These are phyloP conservation scores for Cotesia vestalis DNA, from an alignment of 1,140 invertebrate genomes.

Conservation along the genomic window DNA sequence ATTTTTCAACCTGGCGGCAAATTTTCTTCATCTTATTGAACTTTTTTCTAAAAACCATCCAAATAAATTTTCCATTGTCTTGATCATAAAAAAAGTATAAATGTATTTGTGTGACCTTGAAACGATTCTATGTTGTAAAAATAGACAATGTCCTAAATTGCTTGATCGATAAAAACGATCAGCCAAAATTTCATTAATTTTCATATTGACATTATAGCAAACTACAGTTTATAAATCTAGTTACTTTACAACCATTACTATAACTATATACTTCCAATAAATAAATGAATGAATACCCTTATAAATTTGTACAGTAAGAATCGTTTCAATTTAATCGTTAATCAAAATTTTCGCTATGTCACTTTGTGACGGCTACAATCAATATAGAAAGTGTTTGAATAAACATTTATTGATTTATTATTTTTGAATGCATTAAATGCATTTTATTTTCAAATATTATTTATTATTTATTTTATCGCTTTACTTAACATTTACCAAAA, in stretches of 20 bases:
- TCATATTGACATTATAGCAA: too few species aligned
- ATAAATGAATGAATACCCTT: background rate
- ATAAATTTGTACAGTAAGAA: constrained; percentile 5
- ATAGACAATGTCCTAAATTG: background rate
- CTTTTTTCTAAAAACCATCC: too few species aligned
- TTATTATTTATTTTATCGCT: constrained; percentile 36
- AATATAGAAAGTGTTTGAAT: constrained; percentile 47
- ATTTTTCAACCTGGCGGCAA: too few species aligned
- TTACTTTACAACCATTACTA: too few species aligned
- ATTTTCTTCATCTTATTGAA: too few species aligned
- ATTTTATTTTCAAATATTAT: constrained; percentile 27
- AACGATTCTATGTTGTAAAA: constrained; percentile 30
- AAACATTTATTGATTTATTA: too few species aligned
- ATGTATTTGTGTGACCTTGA: constrained; percentile 22
- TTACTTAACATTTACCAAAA: constrained; percentile 48
- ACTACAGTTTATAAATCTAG: too few species aligned
- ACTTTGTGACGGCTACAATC: constrained; percentile 49
- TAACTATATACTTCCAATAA: too few species aligned
- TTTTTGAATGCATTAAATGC: constrained; percentile 53
- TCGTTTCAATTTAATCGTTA: constrained; percentile 36
- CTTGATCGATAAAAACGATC: too few species aligned
- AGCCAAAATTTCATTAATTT: too few species aligned
- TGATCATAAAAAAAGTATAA: background rate
- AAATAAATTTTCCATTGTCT: too few species aligned
- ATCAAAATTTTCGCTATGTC: constrained; percentile 42